Evolutionary conservation across 2,888 invertebrate species (phyloP).

Genomic region (Podotricha telesiphe): DNA sequence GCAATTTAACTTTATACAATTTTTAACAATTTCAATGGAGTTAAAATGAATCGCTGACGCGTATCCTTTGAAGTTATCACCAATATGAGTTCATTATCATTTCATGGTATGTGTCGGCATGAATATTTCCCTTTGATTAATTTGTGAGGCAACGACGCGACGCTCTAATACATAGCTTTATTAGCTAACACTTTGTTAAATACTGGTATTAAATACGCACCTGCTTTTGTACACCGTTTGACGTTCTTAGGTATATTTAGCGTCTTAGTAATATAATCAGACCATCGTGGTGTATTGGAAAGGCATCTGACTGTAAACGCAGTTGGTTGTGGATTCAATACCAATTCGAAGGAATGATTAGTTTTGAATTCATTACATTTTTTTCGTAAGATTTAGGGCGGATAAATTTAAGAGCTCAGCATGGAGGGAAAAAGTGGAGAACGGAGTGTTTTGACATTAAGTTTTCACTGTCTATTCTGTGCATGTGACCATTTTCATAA

Average conservation of each 20-base stretch:
- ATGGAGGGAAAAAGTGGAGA: no score
- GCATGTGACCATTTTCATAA: no score
- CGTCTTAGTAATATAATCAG: no score
- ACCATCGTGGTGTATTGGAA: no score
- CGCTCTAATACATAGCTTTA: constrained; percentile 53
- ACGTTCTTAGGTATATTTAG: not conserved
- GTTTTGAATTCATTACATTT: no score
- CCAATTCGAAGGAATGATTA: no score
- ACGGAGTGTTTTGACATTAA: no score
- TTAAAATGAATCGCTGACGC: not conserved
- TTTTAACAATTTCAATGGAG: not conserved
- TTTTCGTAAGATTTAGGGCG: no score
- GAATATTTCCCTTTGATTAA: constrained; percentile 83
- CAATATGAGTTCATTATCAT: constrained; percentile 77
- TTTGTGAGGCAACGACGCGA: constrained; percentile 58
- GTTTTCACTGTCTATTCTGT: no score
- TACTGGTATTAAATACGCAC: constrained; percentile 39
- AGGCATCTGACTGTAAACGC: no score
- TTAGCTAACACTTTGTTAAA: constrained; percentile 59
- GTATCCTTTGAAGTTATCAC: constrained; percentile 42
- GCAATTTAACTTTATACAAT: not conserved
- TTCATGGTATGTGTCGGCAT: constrained; percentile 81
- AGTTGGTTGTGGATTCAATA: no score
- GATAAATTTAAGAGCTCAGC: no score
- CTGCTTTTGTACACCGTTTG: constrained; percentile 8